These are phyloP conservation scores for Chaetophractus vellerosus DNA, from an alignment of 2,797 vertebrate genomes.

Conservation along the genomic window DNA sequence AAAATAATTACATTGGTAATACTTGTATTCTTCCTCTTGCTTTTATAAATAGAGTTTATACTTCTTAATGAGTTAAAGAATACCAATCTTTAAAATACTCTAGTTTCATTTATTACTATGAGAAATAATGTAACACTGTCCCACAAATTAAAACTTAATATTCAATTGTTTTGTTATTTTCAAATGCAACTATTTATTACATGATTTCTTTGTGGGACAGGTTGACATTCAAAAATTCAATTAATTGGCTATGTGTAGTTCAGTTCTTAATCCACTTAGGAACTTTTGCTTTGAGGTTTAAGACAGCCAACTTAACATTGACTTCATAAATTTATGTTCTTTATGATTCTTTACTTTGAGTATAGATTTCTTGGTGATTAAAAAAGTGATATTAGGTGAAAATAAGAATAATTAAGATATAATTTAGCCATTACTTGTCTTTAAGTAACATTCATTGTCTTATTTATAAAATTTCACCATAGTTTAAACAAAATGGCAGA, in stretches of 20 bases:
- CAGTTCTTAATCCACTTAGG: background rate
- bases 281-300: background rate
- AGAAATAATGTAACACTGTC: background rate
- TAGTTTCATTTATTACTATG: background rate
- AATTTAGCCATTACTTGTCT: background rate
- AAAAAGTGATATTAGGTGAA: background rate
- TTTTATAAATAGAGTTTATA: background rate
- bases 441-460: background rate
- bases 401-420: background rate
- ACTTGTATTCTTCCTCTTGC: background rate
- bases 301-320: background rate
- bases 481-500: background rate
- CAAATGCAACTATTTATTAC: background rate
- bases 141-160: conserved; percentile 27
- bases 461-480: background rate
- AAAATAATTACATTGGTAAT: background rate
- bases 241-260: background rate
- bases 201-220: background rate
- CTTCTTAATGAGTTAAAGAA: background rate
- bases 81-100: background rate
- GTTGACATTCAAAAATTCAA: background rate
- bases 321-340: background rate
- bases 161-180: background rate
- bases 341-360: background rate
- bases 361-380: background rate